Base-by-base conservation (phyloP, 2,888 invertebrate genomes). In the Mythimna loreyi region DNA sequence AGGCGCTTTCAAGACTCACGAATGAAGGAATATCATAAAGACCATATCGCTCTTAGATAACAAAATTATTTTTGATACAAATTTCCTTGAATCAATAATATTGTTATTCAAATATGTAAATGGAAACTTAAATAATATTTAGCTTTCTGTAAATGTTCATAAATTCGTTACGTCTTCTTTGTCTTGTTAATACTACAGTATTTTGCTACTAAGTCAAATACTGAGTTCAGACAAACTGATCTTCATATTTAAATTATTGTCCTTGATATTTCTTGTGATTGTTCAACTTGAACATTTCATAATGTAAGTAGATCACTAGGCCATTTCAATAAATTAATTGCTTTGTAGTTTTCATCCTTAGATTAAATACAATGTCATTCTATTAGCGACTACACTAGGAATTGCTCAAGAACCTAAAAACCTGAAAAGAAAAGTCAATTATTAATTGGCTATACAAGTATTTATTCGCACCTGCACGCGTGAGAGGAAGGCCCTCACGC, bases 61-160 rank as follows among this genome's bases (percentile, higher is more conserved):
- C 47, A 47, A 66, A 72, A 70, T 75, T 78, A 63, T 74, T 69
- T 63, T 80, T 77, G 57, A 72, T 70, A 74, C 61, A 79, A 73
- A 69, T 83, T 68, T 43, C 28, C 23, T 69, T 64, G 53, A 75
- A 70, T 77, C 73, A 77, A 71, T 81, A 74, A 74, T 65, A 55
- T 64, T 67, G 65, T 60, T 57, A 71, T 72, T 75, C 43, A 75
- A 63, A 67, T 68, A 82, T 82, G 67, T 60, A 69, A 80, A 80
- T 72, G 50, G 56, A 69, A 68, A 75, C 45, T 66, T 71, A 49
- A 66, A 67, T 79, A 67, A 69, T 52, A 36, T 40, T 40, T 40
- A 40, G 65, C 53, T 64, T 53, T 66, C 63, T 53, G 45, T 55
- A 59, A 59, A 81, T 65, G 21, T 64, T 64, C 58, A 53, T 64